phyloP scores from a whole-genome alignment of 2,797 vertebrate genomes.

The Eulemur mongoz region DNA sequence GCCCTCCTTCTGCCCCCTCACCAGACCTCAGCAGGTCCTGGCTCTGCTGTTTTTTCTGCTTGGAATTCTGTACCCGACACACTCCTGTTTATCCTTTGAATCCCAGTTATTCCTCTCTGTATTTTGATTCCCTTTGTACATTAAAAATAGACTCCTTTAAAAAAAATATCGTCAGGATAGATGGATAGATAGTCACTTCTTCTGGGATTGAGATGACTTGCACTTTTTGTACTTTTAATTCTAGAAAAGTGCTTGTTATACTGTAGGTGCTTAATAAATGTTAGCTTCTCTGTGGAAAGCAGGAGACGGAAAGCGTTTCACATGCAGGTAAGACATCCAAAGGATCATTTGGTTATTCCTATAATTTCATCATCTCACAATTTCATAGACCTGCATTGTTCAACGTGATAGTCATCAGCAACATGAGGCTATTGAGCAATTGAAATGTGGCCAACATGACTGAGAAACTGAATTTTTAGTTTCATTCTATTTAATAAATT shows the following conservation, averaged over 20 bases:
- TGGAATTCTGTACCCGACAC: neutral
- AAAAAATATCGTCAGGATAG: neutral
- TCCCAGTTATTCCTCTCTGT: neutral
- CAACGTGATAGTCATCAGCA: neutral
- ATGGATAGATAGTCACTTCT: neutral
- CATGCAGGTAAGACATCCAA: neutral
- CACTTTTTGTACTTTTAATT: neutral
- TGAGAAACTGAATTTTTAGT: constrained; percentile 1
- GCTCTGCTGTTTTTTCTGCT: neutral
- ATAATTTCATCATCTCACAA: neutral
- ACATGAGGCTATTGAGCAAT: neutral
- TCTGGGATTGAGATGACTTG: neutral
- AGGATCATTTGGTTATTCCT: constrained; percentile 24
- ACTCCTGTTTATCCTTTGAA: neutral
- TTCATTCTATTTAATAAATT: constrained; percentile 2
- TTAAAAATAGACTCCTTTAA: neutral
- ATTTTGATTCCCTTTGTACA: neutral
- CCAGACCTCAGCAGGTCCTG: neutral
- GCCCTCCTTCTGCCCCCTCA: neutral
- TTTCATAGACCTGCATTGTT: neutral
- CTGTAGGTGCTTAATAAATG: neutral
- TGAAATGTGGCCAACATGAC: neutral
- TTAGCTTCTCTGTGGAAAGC: neutral
- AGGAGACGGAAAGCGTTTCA: neutral
- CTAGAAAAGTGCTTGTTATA: neutral